Percentiles rank a stretch among this genome's conserved stretches.
phyloP scores from a whole-genome alignment of 2,888 invertebrate genomes.

The Mactromeris polynyma region DNA sequence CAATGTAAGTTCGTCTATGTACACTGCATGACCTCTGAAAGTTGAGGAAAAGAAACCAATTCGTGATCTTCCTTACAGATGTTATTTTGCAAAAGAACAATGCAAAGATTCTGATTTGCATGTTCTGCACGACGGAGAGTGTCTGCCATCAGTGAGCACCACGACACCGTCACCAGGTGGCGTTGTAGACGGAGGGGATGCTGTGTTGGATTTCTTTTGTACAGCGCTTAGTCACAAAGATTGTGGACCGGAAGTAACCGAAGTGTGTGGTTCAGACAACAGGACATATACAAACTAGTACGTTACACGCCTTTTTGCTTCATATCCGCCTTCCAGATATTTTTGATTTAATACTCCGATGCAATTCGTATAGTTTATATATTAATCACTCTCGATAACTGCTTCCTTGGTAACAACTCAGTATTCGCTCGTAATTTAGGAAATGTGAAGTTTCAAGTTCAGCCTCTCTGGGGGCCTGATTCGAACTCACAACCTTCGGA shows the following conservation, averaged over 20 bases:
- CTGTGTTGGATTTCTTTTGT: slow-evolving; percentile 75
- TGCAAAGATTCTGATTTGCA: slow-evolving; percentile 59
- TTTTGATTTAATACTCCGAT: too few relatives aligned
- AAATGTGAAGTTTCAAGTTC: too few relatives aligned
- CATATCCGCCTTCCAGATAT: too few relatives aligned
- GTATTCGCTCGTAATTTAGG: too few relatives aligned
- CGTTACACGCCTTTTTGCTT: slow-evolving; percentile 18
- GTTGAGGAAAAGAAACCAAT: too few relatives aligned
- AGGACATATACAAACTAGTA: slow-evolving; percentile 70
- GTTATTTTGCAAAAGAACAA: slow-evolving; percentile 68
- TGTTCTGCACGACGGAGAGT: slow-evolving; percentile 63
- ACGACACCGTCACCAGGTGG: slow-evolving; percentile 39
- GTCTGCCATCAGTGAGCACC: slow-evolving; percentile 41
- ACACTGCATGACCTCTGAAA: too few relatives aligned
- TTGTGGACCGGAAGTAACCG: slow-evolving; percentile 54
- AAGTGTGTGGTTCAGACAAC: slow-evolving; percentile 66
- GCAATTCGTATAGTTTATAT: too few relatives aligned
- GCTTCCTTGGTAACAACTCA: too few relatives aligned
- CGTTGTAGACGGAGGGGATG: slow-evolving; percentile 49
- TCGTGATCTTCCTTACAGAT: slow-evolving; percentile 43
- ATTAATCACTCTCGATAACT: too few relatives aligned
- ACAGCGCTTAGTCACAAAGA: slow-evolving; percentile 58
- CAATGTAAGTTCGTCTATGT: too few relatives aligned
- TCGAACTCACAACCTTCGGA: too few relatives aligned
- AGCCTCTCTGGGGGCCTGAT: too few relatives aligned